Conservation (phyloP, 2,888 invertebrate species). For the Scrobipalpa atriplicella region DNA sequence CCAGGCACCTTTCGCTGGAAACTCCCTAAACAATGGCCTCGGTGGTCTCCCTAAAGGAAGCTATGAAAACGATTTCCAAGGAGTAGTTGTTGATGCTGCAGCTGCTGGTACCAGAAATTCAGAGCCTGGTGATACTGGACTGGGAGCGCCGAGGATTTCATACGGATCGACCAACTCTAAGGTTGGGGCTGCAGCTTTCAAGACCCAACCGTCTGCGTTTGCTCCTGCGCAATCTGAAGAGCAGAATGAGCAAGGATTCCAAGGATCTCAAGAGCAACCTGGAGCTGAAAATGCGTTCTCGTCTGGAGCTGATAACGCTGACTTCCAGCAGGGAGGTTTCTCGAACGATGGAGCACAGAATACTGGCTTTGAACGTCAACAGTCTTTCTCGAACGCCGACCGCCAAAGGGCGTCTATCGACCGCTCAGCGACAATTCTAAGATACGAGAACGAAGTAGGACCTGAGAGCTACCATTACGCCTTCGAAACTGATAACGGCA, state of each 20-base stretch:
- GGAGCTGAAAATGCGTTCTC: neutral
- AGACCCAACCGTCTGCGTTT: constrained; percentile 44
- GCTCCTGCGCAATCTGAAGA: constrained; percentile 30
- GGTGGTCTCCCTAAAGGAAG: constrained; percentile 59
- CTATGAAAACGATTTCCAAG: constrained; percentile 65
- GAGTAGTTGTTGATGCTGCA: constrained; percentile 73
- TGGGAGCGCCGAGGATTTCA: constrained; percentile 61
- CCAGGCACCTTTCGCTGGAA: constrained; percentile 51
- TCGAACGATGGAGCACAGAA: constrained; percentile 2
- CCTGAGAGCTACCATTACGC: constrained; percentile 60
- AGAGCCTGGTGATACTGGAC: constrained; percentile 54
- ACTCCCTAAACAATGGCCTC: constrained; percentile 46
- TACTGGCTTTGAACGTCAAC: constrained; percentile 1
- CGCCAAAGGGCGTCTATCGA: constrained; percentile 57
- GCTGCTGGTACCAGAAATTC: constrained; percentile 63
- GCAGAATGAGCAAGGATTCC: constrained; percentile 21
- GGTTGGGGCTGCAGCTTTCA: constrained; percentile 74
- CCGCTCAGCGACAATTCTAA: constrained; percentile 53
- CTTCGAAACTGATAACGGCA: constrained; percentile 71
- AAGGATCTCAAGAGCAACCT: constrained; percentile 33
- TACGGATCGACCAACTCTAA: constrained; percentile 73
- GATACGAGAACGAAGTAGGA: constrained; percentile 60
- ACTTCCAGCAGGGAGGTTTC: constrained; percentile 3
- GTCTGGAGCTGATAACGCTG: neutral
- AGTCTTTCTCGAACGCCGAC: constrained; percentile 37